Evolutionary conservation across 2,888 invertebrate species (phyloP).

Genomic region (Gastrophysa polygoni): DNA sequence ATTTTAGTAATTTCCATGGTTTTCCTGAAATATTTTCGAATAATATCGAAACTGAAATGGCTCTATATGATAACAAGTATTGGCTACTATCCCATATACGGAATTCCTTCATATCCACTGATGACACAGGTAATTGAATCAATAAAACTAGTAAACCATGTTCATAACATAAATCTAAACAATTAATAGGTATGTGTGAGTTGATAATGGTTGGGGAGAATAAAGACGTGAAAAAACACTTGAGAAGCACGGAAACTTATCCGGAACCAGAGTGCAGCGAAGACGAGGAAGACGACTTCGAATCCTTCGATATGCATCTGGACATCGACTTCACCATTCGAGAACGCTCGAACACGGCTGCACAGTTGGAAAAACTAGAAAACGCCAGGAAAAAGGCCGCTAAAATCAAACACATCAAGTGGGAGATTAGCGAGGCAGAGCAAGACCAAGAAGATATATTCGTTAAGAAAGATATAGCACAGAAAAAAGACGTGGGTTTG

Average conservation of each 20-base stretch:
- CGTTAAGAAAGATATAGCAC: constrained; percentile 59
- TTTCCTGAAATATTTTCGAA: too few species aligned
- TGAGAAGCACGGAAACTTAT: constrained; percentile 64
- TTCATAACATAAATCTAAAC: neutral
- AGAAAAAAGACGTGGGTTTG: constrained; percentile 38
- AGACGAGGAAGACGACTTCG: constrained; percentile 69
- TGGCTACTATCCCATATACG: constrained; percentile 92
- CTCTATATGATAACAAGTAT: constrained; percentile 90
- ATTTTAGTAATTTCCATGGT: too few species aligned
- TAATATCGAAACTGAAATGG: constrained; percentile 65
- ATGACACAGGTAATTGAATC: constrained; percentile 73
- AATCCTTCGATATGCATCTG: constrained; percentile 79
- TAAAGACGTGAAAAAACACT: constrained; percentile 61
- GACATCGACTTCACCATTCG: constrained; percentile 69
- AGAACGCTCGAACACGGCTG: constrained; percentile 84
- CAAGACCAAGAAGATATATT: constrained; percentile 69
- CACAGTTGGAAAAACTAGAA: constrained; percentile 87
- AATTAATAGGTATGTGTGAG: constrained; percentile 82
- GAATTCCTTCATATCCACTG: constrained; percentile 93
- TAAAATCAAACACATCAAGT: constrained; percentile 77
- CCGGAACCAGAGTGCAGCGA: constrained; percentile 80
- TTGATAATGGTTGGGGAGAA: constrained; percentile 88
- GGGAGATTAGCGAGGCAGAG: constrained; percentile 68
- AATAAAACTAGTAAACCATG: too few species aligned
- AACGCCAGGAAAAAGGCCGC: constrained; percentile 81